Conservation (phyloP, 92 coral and sea anemone genomes). For the Parazoanthus swiftii region DNA sequence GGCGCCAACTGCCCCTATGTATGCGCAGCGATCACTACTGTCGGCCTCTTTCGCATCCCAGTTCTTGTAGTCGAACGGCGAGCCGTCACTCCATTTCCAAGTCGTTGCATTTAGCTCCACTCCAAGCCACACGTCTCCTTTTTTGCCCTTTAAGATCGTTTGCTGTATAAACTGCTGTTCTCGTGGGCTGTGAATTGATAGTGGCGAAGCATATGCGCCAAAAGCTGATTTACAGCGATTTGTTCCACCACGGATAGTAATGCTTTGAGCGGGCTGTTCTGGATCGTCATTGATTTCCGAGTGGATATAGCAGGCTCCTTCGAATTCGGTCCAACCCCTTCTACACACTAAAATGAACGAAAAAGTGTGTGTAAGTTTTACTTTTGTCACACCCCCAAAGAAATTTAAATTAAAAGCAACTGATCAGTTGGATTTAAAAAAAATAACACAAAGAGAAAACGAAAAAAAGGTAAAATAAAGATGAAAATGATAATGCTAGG, state of each 20-base stretch:
- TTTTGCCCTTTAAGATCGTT: background rate
- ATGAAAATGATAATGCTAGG: no score
- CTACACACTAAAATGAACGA: background rate
- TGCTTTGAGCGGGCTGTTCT: background rate
- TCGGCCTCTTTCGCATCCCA: background rate
- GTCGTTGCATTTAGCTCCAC: background rate
- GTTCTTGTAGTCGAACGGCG: background rate
- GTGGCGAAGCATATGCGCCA: background rate
- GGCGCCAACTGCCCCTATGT: background rate
- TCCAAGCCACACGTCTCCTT: background rate
- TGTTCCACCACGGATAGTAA: background rate
- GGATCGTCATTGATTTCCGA: background rate
- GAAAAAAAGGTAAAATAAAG: no score
- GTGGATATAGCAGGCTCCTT: background rate
- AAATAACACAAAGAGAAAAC: no score
- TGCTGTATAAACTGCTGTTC: background rate
- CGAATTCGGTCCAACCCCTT: background rate
- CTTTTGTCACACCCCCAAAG: no score
- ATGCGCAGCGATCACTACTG: background rate
- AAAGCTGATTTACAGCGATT: background rate
- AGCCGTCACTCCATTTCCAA: background rate
- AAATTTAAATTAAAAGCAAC: no score
- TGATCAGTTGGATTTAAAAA: no score
- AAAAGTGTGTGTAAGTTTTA: no score
- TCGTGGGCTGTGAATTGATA: background rate